A percentile compares a stretch with the other conserved stretches of the same genome.
phyloP scores from a whole-genome alignment of 2,888 invertebrate species.

The Macroteleia sp. region DNA sequence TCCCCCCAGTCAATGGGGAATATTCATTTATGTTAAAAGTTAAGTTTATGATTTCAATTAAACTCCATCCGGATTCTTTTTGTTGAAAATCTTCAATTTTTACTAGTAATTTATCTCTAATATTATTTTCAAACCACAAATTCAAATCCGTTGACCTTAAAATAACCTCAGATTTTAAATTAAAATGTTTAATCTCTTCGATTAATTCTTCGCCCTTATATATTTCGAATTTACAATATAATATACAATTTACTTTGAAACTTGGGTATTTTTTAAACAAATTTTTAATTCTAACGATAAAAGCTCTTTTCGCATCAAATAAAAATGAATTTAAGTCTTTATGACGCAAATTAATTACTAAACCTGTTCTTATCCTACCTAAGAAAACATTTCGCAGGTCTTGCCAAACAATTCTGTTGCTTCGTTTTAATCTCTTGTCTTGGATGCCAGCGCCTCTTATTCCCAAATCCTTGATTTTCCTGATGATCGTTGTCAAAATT shows the following conservation, averaged over 20 bases:
- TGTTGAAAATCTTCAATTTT: no score
- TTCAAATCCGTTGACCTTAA: no score
- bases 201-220: no score
- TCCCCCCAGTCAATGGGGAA: no score
- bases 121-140: no score
- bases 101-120: no score
- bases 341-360: not conserved
- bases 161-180: no score
- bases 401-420: constrained; percentile 10
- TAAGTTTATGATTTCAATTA: no score
- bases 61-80: no score
- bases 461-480: constrained; percentile 17
- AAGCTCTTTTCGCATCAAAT: not conserved
- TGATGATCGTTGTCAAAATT: constrained; percentile 1
- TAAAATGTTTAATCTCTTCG: no score
- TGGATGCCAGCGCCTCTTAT: constrained; percentile 1
- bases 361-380: constrained; percentile 1
- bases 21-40: no score
- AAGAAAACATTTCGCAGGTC: constrained; percentile 1
- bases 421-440: constrained; percentile 10
- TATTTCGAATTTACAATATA: not conserved
- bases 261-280: not conserved
- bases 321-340: not conserved
- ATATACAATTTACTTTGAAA: not conserved
- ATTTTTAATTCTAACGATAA: not conserved